Conservation (phyloP, 2,888 invertebrate species). For the Cheilosia scutellata region DNA sequence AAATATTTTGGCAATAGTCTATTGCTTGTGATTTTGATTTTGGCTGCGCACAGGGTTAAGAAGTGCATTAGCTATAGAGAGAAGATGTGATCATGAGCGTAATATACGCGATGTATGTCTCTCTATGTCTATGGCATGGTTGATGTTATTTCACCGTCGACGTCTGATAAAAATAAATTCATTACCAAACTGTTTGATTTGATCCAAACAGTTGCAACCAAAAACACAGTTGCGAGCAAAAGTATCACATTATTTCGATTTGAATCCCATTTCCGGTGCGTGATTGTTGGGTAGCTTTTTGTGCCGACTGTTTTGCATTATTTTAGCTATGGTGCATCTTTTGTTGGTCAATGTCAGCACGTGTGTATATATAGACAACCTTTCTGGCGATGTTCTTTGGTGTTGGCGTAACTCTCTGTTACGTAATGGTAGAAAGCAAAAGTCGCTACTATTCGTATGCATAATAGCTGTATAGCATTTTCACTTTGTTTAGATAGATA, state of each 20-base stretch:
- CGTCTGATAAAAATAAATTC: slow-evolving; percentile 67
- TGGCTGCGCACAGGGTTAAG: slow-evolving; percentile 38
- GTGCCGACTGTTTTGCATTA: neutral
- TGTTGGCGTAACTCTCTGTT: slow-evolving; percentile 31
- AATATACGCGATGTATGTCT: neutral
- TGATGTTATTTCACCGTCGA: slow-evolving; percentile 14
- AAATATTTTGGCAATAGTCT: slow-evolving; percentile 50
- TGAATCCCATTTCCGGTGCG: neutral
- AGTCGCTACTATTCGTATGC: neutral
- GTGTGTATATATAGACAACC: slow-evolving; percentile 59
- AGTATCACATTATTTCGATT: neutral
- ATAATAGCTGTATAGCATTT: neutral
- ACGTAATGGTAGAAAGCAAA: slow-evolving; percentile 53
- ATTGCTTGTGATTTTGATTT: slow-evolving; percentile 9
- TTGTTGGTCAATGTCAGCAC: slow-evolving; percentile 56
- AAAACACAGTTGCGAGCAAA: slow-evolving; percentile 6
- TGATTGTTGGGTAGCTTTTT: neutral
- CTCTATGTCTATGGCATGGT: slow-evolving; percentile 12
- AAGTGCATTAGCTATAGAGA: slow-evolving; percentile 32
- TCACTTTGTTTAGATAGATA: neutral
- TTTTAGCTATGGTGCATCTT: slow-evolving; percentile 7
- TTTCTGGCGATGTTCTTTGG: slow-evolving; percentile 33
- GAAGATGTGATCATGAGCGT: slow-evolving; percentile 15
- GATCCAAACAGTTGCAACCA: slow-evolving; percentile 17
- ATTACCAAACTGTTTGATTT: slow-evolving; percentile 61